Base-by-base conservation (phyloP, 2,888 invertebrate genomes). In the Caprella mutica region DNA sequence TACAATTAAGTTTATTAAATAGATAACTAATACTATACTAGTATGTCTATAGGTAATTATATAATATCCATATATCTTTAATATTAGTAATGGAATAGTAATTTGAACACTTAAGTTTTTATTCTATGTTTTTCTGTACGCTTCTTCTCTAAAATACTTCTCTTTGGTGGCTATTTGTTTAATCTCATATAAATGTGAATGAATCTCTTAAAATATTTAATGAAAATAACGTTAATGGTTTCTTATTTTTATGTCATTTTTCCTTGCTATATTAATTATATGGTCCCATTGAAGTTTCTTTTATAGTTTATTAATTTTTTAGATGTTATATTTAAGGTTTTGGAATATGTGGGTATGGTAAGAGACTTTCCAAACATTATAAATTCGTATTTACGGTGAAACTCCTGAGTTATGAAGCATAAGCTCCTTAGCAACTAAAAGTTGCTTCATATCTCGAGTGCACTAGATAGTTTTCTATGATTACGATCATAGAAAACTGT, bases 11-110 rank as follows among this genome's bases (percentile, higher is more conserved):
- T 17, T 19, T 43, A 43, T 21, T 19, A 14, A 43, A 3, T 2
- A 2, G 21, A 14, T 19, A 19, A 6, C 26, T 17, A 5, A 44
- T 44, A 2, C 14, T 19, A 23, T 44, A 17, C n/a, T 24, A 14
- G 21, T 50, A 30, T 29, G 17, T 29, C 17, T 50, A 50, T 26
- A 30, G n/a, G 30, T 46, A 50, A n/a, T n/a, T 26, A 50, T 50
- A 30, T 30, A 50, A n/a, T 50, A 50, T 50, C 27, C 30, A 29
- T 6, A 50, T 30, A 26, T 30, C 27, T 30, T 24, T 46, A 26
- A 46, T 46, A 46, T 46, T 24, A 24, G 26, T 46, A 46, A 24
- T 24, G 21, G 26, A 24, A 21, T 46, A 17, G 8, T 12, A 12
- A 46, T 46, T 19, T n/a, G 21, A 19, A 43, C 24, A 44, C 9